A percentile compares a stretch with the other conserved stretches of the same genome.
Conservation (phyloP, 2,888 invertebrate species). For the Syritta pipiens region DNA sequence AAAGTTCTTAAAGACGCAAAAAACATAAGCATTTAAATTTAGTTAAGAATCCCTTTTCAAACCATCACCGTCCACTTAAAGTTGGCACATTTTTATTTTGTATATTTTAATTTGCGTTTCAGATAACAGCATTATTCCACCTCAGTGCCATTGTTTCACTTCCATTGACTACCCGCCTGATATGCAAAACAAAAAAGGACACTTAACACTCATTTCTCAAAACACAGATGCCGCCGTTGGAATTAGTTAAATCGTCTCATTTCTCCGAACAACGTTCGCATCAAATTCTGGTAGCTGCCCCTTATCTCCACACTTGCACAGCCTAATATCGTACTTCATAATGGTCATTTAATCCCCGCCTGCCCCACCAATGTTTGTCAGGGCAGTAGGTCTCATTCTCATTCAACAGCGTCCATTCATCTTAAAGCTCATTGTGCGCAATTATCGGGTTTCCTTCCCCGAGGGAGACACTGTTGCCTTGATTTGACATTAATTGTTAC, state of each 20-base stretch:
- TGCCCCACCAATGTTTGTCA: neutral
- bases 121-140: neutral
- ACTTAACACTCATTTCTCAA: neutral
- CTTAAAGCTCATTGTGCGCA: slow-evolving; percentile 38
- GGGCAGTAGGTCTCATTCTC: neutral
- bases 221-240: slow-evolving; percentile 6
- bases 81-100: too few species aligned
- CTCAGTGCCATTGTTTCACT: neutral
- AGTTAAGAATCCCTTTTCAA: too few species aligned
- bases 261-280: slow-evolving; percentile 5
- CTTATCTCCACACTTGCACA: slow-evolving; percentile 33
- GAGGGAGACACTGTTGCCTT: slow-evolving; percentile 35
- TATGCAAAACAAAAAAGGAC: neutral
- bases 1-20: too few species aligned
- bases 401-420: neutral
- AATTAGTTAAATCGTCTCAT: slow-evolving; percentile 18
- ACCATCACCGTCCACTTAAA: too few species aligned
- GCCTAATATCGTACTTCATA: slow-evolving; percentile 28
- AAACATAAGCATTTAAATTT: too few species aligned
- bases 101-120: too few species aligned
- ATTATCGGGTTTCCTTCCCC: slow-evolving; percentile 42
- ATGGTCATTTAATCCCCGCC: slow-evolving; percentile 35
- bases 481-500: slow-evolving; percentile 65
- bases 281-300: neutral
- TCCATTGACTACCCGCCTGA: neutral